A percentile compares a stretch with the other conserved stretches of the same genome.
These are phyloP conservation scores for Ursus arctos DNA, from an alignment of 2,113 vertebrate species.

Conservation along the genomic window DNA sequence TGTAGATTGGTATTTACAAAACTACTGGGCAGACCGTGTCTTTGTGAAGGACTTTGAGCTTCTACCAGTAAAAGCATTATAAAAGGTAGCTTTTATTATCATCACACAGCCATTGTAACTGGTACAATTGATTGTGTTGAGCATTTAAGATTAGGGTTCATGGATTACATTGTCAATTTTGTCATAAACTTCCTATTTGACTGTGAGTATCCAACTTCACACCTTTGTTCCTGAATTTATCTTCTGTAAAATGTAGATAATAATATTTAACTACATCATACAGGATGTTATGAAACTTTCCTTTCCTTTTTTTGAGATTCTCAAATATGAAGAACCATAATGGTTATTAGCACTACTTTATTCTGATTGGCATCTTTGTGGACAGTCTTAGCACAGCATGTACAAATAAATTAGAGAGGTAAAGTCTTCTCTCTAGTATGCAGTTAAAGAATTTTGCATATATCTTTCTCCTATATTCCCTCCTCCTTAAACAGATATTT, in stretches of 20 bases:
- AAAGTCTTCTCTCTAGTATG: neutral
- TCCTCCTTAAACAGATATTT: neutral
- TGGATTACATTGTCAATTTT: constrained; percentile 55
- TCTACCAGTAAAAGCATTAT: neutral
- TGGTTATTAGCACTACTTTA: constrained; percentile 25
- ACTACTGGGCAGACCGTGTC: neutral
- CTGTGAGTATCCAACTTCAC: constrained; percentile 53
- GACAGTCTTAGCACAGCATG: neutral
- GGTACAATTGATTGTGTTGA: neutral
- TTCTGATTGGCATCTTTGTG: constrained; percentile 40
- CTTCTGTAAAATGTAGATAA: constrained; percentile 71
- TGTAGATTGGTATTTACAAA: constrained; percentile 48
- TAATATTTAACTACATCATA: constrained; percentile 70
- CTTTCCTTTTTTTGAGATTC: constrained; percentile 47
- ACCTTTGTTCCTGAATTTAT: constrained; percentile 66
- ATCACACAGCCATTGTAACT: constrained; percentile 4
- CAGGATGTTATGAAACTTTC: constrained; percentile 64
- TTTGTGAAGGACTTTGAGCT: constrained; percentile 48
- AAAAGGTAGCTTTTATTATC: constrained; percentile 18
- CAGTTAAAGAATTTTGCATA: neutral
- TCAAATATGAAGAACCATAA: constrained; percentile 56
- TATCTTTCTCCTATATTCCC: neutral
- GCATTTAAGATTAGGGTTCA: constrained; percentile 38
- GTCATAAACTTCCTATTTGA: constrained; percentile 67
- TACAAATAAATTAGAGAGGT: constrained; percentile 9